These are phyloP conservation scores for Idris sp. DNA, from an alignment of 1,140 invertebrate species.

Conservation along the genomic window DNA sequence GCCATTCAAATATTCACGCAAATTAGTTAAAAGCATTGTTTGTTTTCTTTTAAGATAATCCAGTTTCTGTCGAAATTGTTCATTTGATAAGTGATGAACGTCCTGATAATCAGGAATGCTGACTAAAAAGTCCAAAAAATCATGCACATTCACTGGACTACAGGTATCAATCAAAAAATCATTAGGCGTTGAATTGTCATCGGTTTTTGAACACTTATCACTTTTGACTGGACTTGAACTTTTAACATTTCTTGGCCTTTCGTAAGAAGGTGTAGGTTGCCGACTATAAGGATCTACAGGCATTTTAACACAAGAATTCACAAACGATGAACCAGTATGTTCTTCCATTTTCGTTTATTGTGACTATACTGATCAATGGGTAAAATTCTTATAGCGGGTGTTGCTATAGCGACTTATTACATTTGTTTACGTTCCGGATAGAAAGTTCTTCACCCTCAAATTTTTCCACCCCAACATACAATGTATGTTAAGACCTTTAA, in stretches of 20 bases:
- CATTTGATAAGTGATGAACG: conserved; percentile 82
- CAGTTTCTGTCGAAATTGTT: conserved; percentile 83
- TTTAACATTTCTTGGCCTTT: conserved; percentile 76
- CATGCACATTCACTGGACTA: conserved; percentile 71
- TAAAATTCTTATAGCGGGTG: conserved; percentile 22
- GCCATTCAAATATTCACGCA: conserved; percentile 77
- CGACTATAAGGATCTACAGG: conserved; percentile 82
- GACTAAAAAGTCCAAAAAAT: conserved; percentile 82
- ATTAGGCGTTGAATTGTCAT: conserved; percentile 54
- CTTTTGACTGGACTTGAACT: conserved; percentile 64
- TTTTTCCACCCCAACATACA: no score
- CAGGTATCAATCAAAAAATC: conserved; percentile 33
- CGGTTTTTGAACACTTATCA: conserved; percentile 48
- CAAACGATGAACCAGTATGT: conserved; percentile 72
- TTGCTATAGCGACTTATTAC: conserved; percentile 32
- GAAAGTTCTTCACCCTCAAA: no score
- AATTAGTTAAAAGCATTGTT: conserved; percentile 79
- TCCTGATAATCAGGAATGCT: conserved; percentile 86
- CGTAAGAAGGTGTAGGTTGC: conserved; percentile 82
- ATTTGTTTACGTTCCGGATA: conserved; percentile 24
- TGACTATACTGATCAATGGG: conserved; percentile 45
- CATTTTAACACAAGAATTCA: conserved; percentile 82
- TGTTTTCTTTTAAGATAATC: conserved; percentile 83
- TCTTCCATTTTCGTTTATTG: conserved; percentile 65
- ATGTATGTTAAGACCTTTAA: no score